Evolutionary conservation across 2,797 vertebrate species (phyloP), one percentile per base, ranked within the genome.

Genomic region (Scolopax bukidnonensis): DNA sequence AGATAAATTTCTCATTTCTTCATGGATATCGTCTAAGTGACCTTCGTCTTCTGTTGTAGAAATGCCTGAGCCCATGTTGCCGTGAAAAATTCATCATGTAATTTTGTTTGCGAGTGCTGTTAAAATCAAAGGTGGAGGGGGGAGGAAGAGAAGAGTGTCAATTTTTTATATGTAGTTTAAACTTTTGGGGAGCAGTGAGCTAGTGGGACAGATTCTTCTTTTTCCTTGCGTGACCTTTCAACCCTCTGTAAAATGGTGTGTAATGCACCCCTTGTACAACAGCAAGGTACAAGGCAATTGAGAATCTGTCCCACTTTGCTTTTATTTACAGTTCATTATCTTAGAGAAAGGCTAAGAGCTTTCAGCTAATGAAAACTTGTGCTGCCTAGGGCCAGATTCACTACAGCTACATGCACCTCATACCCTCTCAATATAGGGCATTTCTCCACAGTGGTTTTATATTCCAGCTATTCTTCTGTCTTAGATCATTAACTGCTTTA

Each of bases 61-160:
- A 99, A 98, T 99, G 99, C 96, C 99, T 99, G 97, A 99, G 98
- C 96, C 99, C 99, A 97, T 99, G 99, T 98, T 99, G 99, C 97
- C 99, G 98, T 98, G 99, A 99, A 99, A 99, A 99, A 98, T 99
- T 99, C 99, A 99, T 99, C 99, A 99, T 99, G 98, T 99, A 99
- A 99, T 99, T 99, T 98, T 99, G 99, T 98, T 99, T 99, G 94
- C 99, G 99, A 97, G 99, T 99, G 98, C 99, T 99, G 98, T 97
- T 94, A 97, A 98, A 81, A 98, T 81, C 88, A 97, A 92, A 90
- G 13, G 16, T 8, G 69, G 38, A 19, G 40, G 20, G 20, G 11
- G 11, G 59, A 87, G 89, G 96, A 97, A 97, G 93, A 94, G 83
- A 91, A 97, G 89, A 94, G 70, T 40, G 95, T 98, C 85, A 98